Percentiles rank a stretch among this genome's conserved stretches.
Conservation (phyloP, 2,113 vertebrate genomes). For the Balaeniceps rex region DNA sequence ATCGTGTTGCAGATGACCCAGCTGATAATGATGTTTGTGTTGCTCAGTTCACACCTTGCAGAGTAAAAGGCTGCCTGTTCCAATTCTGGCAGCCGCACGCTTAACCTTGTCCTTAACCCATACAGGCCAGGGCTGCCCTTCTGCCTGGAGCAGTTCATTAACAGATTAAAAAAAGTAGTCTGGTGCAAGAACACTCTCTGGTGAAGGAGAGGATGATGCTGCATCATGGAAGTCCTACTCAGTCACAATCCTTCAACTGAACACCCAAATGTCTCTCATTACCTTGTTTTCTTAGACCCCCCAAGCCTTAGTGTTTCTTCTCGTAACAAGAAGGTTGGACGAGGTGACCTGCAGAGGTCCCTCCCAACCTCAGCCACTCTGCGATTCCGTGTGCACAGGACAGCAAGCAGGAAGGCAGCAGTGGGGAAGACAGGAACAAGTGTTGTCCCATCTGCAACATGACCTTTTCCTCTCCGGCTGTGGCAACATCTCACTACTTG, state of each 20-base stretch:
- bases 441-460: conserved; percentile 92
- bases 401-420: conserved; percentile 76
- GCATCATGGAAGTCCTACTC: not conserved
- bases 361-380: not conserved
- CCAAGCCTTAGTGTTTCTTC: not conserved
- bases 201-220: not conserved
- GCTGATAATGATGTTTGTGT: not conserved
- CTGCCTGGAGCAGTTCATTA: not conserved
- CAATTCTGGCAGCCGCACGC: not conserved
- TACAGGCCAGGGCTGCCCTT: not conserved
- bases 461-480: conserved; percentile 90
- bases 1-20: not conserved
- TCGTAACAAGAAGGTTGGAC: not conserved
- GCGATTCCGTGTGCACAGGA: conserved; percentile 18
- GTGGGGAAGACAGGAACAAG: conserved; percentile 84
- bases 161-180: not conserved
- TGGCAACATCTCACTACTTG: conserved; percentile 94
- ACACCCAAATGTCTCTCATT: not conserved
- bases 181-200: not conserved
- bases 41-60: not conserved
- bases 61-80: not conserved
- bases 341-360: not conserved
- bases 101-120: not conserved
- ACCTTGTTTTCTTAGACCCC: not conserved
- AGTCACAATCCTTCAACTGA: not conserved